Percentiles rank a stretch among this genome's conserved stretches.
phyloP scores from a whole-genome alignment of 2,113 vertebrate species.

The Herpailurus yagouaroundi region DNA sequence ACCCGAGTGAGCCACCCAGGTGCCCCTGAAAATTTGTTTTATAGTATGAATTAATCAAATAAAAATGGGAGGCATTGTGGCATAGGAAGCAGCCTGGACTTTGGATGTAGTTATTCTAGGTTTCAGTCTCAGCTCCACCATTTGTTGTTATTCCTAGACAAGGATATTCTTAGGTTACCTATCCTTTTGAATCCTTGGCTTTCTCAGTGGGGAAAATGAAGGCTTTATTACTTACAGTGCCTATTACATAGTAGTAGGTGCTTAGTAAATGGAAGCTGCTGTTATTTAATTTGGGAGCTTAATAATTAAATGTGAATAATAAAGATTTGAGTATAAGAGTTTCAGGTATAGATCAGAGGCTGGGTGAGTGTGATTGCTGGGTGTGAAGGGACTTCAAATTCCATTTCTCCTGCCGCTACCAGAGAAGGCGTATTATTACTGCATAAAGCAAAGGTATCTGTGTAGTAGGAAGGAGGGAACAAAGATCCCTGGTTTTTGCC shows the following conservation, averaged over 20 bases:
- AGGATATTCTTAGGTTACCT: not conserved
- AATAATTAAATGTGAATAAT: constrained; percentile 39
- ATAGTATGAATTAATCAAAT: not conserved
- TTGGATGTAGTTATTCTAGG: not conserved
- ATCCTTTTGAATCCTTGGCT: not conserved
- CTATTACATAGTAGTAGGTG: not conserved
- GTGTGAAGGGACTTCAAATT: not conserved
- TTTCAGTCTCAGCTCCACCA: not conserved
- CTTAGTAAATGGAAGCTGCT: not conserved
- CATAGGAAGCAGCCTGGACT: not conserved
- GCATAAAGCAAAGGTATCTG: not conserved
- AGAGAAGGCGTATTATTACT: not conserved
- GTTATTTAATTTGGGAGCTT: not conserved
- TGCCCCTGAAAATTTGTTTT: not conserved
- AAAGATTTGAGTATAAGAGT: not conserved
- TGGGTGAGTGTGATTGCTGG: not conserved
- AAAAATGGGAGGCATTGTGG: not conserved
- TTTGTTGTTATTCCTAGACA: not conserved
- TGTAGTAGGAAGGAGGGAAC: not conserved
- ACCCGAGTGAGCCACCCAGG: too few relatives aligned
- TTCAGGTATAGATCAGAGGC: constrained; percentile 22
- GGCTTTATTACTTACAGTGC: not conserved
- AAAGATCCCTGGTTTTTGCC: not conserved
- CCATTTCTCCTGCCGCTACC: not conserved
- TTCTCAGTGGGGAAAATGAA: not conserved